Evolutionary conservation across 2,113 vertebrate genomes (phyloP).

Genomic region (Chroicocephalus ridibundus): DNA sequence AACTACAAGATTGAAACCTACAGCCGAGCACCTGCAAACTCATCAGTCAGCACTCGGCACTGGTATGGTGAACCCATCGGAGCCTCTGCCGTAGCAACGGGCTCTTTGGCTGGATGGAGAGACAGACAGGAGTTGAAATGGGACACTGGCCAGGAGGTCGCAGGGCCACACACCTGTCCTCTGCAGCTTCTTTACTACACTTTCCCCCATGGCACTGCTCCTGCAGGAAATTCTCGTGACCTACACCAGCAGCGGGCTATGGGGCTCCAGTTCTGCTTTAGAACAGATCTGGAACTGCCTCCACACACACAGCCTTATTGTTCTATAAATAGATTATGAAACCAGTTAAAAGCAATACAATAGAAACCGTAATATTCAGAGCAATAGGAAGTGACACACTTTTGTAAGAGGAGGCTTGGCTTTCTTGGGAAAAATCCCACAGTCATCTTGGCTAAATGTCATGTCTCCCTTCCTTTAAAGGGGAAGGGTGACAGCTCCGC

Average conservation of each 20-base stretch:
- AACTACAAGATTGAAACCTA: not conserved
- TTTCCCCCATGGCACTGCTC: not conserved
- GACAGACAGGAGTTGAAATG: not conserved
- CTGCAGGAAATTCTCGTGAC: not conserved
- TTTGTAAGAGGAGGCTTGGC: not conserved
- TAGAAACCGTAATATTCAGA: not conserved
- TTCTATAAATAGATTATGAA: not conserved
- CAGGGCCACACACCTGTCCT: not conserved
- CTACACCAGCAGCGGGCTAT: not conserved
- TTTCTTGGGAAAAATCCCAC: constrained; percentile 5
- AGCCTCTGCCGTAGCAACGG: not conserved
- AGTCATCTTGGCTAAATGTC: not conserved
- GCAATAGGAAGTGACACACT: not conserved
- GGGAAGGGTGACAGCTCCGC: not conserved
- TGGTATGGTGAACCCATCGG: accelerated
- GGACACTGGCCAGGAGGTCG: not conserved
- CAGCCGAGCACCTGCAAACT: not conserved
- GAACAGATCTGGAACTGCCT: not conserved
- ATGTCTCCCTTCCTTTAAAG: not conserved
- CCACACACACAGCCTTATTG: not conserved
- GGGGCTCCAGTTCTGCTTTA: not conserved
- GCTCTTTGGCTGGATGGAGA: not conserved
- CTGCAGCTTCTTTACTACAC: not conserved
- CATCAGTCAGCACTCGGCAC: not conserved
- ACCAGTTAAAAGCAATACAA: not conserved